Percentiles rank a stretch among this genome's conserved stretches.
Conservation (phyloP, 2,797 vertebrate genomes). For the Tachyglossus aculeatus region DNA sequence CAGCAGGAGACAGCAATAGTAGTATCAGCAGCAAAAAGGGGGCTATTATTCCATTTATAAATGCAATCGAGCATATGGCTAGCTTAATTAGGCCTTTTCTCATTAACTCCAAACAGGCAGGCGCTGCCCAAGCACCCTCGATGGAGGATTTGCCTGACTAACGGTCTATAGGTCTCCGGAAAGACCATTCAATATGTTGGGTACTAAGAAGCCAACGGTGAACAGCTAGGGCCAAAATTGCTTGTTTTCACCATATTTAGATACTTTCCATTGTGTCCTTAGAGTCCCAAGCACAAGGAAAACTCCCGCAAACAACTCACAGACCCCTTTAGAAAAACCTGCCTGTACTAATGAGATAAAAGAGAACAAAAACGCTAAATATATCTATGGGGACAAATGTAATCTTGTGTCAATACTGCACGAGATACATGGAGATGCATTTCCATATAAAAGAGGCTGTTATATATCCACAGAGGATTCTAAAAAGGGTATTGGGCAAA, state of each 20-base stretch:
- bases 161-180: slow-evolving; percentile 50
- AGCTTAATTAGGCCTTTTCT: slow-evolving; percentile 74
- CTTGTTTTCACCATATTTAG: slow-evolving; percentile 51
- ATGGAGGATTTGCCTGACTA: slow-evolving; percentile 52
- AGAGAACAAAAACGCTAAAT: neutral
- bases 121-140: slow-evolving; percentile 51
- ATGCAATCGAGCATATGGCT: slow-evolving; percentile 74
- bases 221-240: slow-evolving; percentile 53
- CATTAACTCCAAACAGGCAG: slow-evolving; percentile 66
- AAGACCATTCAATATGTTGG: slow-evolving; percentile 55
- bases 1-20: slow-evolving; percentile 69
- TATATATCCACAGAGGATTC: too few species aligned
- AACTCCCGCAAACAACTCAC: slow-evolving; percentile 27
- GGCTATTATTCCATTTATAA: slow-evolving; percentile 66
- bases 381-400: neutral
- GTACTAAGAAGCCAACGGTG: slow-evolving; percentile 41
- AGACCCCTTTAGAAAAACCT: slow-evolving; percentile 9
- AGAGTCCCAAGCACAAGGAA: slow-evolving; percentile 12
- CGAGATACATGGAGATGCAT: neutral
- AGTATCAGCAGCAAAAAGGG: slow-evolving; percentile 63
- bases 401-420: neutral
- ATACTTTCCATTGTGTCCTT: slow-evolving; percentile 20
- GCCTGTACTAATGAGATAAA: slow-evolving; percentile 9
- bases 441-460: too few species aligned
- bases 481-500: too few species aligned